Base-by-base conservation (phyloP, 2,113 vertebrate species). In the Accipiter cooperii region DNA sequence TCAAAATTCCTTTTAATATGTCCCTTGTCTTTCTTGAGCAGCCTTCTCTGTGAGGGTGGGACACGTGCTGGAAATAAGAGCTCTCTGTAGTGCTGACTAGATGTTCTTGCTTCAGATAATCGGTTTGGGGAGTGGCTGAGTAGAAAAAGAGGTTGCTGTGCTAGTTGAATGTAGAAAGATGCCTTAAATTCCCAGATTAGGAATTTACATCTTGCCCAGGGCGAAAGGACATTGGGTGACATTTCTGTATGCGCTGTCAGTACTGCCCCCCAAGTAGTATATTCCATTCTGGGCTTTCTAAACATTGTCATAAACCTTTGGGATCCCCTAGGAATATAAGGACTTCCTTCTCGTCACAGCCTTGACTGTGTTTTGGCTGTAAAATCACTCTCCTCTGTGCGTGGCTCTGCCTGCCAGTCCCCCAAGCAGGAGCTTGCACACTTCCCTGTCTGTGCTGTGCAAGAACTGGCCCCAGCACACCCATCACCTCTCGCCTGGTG, bases 401-500 rank as follows among this genome's bases (percentile, higher is more conserved):
- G 26, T 3, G 2, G 52, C 68, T 61, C 29, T 58, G 73, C 52
- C 31, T 6, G 7, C 25, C 52, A 2, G 44, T 6, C 14, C 55
- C 47, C 42, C 19, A 2, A 2, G 76, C 69, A 54, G 54, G 31
- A 5, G 8, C 55, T 63, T 16, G 3, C 36, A 11, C 17, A 0
- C 31, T 5, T 13, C 70, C 71, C 77, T 12, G 10, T 3, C 61
- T 2, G 66, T 0, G 51, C 74, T 3, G 47, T 14, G 78, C 17
- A 2, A 13, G 47, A 31, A 13, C 5, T 3, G n/a, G 46, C n/a
- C 52, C 0, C 3, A 34, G 44, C 8, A 26, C 26, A 1, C 33
- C 61, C n/a, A 5, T 18, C 5, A 8, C 36, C 65, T 18, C 36
- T 55, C 1, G 2, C 38, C 10, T 5, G 0, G 20, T 4, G 63